Percentiles rank a stretch among this genome's conserved stretches.
Evolutionary conservation across 2,113 vertebrate genomes (phyloP).

Genomic region (Melospiza melodia): DNA sequence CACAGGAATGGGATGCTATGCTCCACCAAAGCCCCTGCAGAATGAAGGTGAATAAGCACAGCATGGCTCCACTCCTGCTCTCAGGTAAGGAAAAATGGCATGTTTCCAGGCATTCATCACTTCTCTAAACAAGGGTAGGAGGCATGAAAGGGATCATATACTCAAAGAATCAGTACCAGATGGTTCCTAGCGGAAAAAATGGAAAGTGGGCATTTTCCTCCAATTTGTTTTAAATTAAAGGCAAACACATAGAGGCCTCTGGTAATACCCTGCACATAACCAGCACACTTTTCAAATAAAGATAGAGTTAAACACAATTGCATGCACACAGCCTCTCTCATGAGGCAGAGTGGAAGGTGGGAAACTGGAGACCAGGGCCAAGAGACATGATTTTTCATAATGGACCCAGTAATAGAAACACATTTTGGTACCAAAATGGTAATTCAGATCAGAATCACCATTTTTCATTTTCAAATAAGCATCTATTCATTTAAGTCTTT

Average conservation of each 20-base stretch:
- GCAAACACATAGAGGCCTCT: not conserved
- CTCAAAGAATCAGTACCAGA: not conserved
- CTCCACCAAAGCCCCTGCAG: not conserved
- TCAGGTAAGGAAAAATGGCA: not conserved
- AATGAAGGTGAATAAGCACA: not conserved
- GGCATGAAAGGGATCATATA: not conserved
- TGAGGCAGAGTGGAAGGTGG: not conserved
- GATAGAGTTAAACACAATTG: not conserved
- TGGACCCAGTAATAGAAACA: not conserved
- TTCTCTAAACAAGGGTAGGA: not conserved
- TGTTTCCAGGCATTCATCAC: not conserved
- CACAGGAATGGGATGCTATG: not conserved
- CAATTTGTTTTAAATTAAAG: not conserved
- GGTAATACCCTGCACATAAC: not conserved
- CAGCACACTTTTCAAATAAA: not conserved
- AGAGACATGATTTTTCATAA: not conserved
- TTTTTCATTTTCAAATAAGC: not conserved
- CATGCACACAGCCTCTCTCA: not conserved
- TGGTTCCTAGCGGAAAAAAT: not conserved
- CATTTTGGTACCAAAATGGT: not conserved
- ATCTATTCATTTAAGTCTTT: not conserved
- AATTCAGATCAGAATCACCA: not conserved
- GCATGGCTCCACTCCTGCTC: not conserved
- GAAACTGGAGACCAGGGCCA: not conserved
- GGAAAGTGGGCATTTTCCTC: not conserved